Evolutionary conservation across 2,113 vertebrate genomes (phyloP), one percentile per base, ranked within the genome.

Genomic region (Phyllopteryx taeniolatus): DNA sequence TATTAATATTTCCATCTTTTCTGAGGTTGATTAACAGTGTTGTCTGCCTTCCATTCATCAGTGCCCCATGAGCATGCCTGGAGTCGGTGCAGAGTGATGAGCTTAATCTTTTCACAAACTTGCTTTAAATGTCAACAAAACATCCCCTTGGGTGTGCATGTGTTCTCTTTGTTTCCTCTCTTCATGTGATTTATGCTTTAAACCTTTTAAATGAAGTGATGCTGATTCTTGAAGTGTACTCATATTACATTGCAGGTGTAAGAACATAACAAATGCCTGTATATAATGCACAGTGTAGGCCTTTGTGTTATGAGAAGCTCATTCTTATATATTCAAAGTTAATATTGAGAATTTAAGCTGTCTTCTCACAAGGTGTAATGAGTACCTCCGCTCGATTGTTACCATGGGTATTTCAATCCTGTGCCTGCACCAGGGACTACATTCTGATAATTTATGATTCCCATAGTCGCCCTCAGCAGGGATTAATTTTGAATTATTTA

Each of bases 401-500:
- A 95, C 94, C 94, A 94, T 94, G 95, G 94, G 95, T 97, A 85
- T 88, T 85, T 71, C 70, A 78, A 82, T 96, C 95, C 94, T 91
- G 92, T 90, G 90, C 95, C 92, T 93, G 95, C 95, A 93, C 91
- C 95, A 94, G 94, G 92, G 93, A 95, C 91, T 89, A 91, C 93
- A 93, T 93, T 94, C 93, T 85, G 95, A 96, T 96, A 96, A 96
- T 98, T 98, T 98, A 98, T 93, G 93, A 96, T 95, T 95, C 94
- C 93, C 93, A 94, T 95, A 95, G 94, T 95, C 93, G 93, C 93
- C 83, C 95, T 95, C 96, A 95, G 95, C 94, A 85, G 96, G 96
- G 95, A 98, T 98, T 96, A 95, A 96, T 96, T 96, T 93, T 98
- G 93, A 98, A 99, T 98, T 97, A 99, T 99, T 98, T 98, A 98